Conservation (phyloP, 1,140 invertebrate genomes). For the Neodiprion virginianus region DNA sequence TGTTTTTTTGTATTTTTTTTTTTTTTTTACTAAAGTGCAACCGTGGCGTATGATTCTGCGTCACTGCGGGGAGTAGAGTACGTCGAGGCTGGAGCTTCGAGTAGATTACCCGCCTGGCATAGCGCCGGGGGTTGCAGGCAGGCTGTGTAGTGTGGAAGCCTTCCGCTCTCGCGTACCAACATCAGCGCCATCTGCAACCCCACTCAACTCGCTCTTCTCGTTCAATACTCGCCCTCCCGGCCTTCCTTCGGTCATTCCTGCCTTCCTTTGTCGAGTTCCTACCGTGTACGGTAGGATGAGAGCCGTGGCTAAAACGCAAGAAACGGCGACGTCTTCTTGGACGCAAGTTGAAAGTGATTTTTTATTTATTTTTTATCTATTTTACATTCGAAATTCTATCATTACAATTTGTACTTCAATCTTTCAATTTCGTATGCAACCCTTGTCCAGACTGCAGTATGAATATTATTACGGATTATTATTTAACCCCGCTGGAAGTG, state of each 20-base stretch:
- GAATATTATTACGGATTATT: too few species aligned
- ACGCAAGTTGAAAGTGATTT: not conserved
- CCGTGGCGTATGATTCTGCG: too few species aligned
- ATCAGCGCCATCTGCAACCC: not conserved
- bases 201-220: slow-evolving; percentile 3
- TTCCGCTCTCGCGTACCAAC: not conserved
- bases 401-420: too few species aligned
- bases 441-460: too few species aligned
- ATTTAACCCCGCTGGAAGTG: too few species aligned
- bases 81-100: not conserved
- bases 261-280: slow-evolving; percentile 7
- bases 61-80: too few species aligned
- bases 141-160: not conserved
- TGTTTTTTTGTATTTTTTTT: too few species aligned
- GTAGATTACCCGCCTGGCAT: not conserved
- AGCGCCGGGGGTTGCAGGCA: not conserved
- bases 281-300: not conserved
- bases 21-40: too few species aligned
- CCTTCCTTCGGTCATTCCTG: slow-evolving; percentile 1
- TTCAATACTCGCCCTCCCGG: slow-evolving; percentile 1
- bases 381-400: not conserved
- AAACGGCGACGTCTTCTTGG: not conserved
- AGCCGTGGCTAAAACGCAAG: not conserved
- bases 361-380: not conserved
- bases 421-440: too few species aligned